These are phyloP conservation scores for Acanthosepion pharaonis DNA, from an alignment of 2,888 invertebrate genomes.

Conservation along the genomic window DNA sequence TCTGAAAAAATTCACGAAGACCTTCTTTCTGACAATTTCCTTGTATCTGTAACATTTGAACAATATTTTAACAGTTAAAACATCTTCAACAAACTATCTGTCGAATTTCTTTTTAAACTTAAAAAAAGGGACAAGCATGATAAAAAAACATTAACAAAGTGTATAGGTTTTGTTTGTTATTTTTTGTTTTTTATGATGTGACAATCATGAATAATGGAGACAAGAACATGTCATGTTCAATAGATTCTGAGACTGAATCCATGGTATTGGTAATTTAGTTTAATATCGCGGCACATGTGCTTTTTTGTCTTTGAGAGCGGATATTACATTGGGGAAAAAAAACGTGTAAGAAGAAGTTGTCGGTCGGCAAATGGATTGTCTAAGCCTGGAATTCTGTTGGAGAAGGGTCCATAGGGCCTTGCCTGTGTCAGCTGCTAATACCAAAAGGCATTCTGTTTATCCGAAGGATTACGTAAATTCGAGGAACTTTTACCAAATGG, in stretches of 20 bases:
- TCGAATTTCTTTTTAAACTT: too few species aligned
- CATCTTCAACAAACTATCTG: too few species aligned
- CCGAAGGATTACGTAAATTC: not conserved
- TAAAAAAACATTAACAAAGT: too few species aligned
- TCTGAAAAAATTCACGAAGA: not conserved
- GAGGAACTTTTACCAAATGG: conserved; percentile 33
- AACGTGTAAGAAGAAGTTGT: not conserved
- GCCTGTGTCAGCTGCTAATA: not conserved
- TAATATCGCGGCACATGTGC: not conserved
- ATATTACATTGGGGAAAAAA: not conserved
- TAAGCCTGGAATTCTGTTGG: conserved; percentile 6
- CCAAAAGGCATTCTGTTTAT: conserved; percentile 8
- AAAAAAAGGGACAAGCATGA: too few species aligned
- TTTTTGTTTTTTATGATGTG: too few species aligned
- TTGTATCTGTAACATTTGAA: not conserved
- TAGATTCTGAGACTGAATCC: too few species aligned
- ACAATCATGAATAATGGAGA: too few species aligned
- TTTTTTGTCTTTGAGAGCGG: not conserved
- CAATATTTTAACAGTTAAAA: too few species aligned
- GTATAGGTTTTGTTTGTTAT: too few species aligned
- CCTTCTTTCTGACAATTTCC: conserved; percentile 33
- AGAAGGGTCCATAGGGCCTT: conserved; percentile 1
- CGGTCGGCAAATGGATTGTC: not conserved
- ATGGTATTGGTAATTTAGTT: too few species aligned
- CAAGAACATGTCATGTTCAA: too few species aligned